These are phyloP conservation scores for Turritopsis rubra DNA, from an alignment of 30 jellyfish, hydroid and myxozoan genomes.

Conservation along the genomic window DNA sequence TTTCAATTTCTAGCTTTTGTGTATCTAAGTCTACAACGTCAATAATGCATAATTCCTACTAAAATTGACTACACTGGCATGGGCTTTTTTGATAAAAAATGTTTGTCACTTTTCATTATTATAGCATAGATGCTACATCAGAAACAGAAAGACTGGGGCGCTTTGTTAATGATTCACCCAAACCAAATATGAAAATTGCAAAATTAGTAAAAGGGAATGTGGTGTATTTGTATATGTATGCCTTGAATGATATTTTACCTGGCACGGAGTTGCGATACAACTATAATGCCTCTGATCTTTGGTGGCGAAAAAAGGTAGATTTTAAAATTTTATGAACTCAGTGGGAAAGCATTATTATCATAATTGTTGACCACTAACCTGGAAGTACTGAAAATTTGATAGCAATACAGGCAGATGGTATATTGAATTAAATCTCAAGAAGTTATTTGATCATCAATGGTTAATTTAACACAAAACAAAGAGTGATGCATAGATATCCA, in stretches of 20 bases:
- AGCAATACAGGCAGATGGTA: neutral
- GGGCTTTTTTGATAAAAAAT: neutral
- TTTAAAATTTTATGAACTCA: neutral
- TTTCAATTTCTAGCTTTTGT: neutral
- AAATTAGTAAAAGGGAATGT: neutral
- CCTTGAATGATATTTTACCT: neutral
- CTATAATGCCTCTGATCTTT: neutral
- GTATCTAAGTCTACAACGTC: neutral
- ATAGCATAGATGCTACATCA: neutral
- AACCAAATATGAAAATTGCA: neutral
- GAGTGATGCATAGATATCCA: neutral
- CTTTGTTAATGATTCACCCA: neutral
- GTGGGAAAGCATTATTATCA: neutral
- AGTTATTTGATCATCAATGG: neutral
- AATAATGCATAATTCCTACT: neutral
- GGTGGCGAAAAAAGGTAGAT: neutral
- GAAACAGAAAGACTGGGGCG: neutral
- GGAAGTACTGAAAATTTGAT: neutral
- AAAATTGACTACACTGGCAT: neutral
- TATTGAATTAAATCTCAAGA: neutral
- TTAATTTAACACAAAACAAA: neutral
- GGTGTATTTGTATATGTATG: neutral
- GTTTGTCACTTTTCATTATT: neutral
- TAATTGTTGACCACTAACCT: neutral
- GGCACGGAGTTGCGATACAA: neutral